Conservation (phyloP, 2,888 invertebrate species). For the Pyrgus malvae region DNA sequence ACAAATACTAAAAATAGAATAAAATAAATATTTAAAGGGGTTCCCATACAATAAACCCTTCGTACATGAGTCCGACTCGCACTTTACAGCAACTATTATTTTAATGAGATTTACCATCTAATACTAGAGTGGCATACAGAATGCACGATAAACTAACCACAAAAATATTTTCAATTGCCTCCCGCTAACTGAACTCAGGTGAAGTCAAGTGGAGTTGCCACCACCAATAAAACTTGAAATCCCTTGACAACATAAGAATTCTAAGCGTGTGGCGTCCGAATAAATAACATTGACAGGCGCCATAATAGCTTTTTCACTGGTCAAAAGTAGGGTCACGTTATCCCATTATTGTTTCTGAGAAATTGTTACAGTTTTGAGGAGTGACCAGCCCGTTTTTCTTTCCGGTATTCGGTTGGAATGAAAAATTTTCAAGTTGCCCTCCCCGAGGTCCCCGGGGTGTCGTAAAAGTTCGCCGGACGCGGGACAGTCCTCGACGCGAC, state of each 20-base stretch:
- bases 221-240: slow-evolving; percentile 73
- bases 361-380: slow-evolving; percentile 81
- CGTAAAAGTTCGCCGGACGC: slow-evolving; percentile 75
- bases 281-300: slow-evolving; percentile 80
- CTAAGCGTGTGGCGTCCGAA: slow-evolving; percentile 69
- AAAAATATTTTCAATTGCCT: slow-evolving; percentile 10
- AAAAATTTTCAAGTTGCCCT: slow-evolving; percentile 81
- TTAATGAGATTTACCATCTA: no score
- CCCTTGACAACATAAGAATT: slow-evolving; percentile 78
- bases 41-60: no score
- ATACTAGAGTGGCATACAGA: no score
- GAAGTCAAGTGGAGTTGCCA: slow-evolving; percentile 33
- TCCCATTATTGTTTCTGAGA: slow-evolving; percentile 81
- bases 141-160: no score
- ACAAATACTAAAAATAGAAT: no score
- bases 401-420: slow-evolving; percentile 70
- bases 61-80: no score
- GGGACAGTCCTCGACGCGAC: slow-evolving; percentile 65
- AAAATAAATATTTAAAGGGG: no score
- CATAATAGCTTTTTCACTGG: slow-evolving; percentile 72
- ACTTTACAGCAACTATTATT: no score
- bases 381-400: slow-evolving; percentile 79
- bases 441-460: slow-evolving; percentile 71
- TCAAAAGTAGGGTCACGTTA: slow-evolving; percentile 59
- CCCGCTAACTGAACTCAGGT: slow-evolving; percentile 6